Percentiles rank a stretch among this genome's conserved stretches.
Evolutionary conservation across 2,113 vertebrate genomes (phyloP).

Genomic region (Antigone vipio): DNA sequence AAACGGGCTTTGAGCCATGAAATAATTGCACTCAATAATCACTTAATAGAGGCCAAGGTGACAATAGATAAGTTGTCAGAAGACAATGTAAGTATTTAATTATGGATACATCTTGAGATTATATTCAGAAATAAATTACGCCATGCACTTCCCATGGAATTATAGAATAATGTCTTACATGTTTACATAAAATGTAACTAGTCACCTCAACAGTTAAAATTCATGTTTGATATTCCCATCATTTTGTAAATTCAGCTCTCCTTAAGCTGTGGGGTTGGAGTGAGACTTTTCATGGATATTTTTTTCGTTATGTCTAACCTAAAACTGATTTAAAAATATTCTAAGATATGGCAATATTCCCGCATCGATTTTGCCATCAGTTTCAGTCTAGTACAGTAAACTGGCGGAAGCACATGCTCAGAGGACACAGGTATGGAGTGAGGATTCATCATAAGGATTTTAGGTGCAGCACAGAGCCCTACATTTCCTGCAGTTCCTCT

Average conservation of each 20-base stretch:
- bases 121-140: background rate
- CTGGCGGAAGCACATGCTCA: background rate
- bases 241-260: background rate
- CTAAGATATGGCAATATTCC: background rate
- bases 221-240: background rate
- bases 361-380: background rate
- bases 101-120: background rate
- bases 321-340: background rate
- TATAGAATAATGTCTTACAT: background rate
- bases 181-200: background rate
- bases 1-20: conserved; percentile 92
- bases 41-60: conserved; percentile 95
- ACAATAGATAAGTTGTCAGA: conserved; percentile 93
- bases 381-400: background rate
- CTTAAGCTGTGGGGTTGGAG: background rate
- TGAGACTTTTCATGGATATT: background rate
- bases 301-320: background rate
- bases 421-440: background rate
- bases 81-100: conserved; percentile 89
- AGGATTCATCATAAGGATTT: background rate
- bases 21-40: conserved; percentile 94
- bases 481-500: background rate
- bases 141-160: background rate
- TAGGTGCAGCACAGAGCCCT: background rate
- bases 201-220: background rate